A percentile compares a stretch with the other conserved stretches of the same genome.
Evolutionary conservation across 2,888 invertebrate species (phyloP).

Genomic region (Drosophila stalkeri): DNA sequence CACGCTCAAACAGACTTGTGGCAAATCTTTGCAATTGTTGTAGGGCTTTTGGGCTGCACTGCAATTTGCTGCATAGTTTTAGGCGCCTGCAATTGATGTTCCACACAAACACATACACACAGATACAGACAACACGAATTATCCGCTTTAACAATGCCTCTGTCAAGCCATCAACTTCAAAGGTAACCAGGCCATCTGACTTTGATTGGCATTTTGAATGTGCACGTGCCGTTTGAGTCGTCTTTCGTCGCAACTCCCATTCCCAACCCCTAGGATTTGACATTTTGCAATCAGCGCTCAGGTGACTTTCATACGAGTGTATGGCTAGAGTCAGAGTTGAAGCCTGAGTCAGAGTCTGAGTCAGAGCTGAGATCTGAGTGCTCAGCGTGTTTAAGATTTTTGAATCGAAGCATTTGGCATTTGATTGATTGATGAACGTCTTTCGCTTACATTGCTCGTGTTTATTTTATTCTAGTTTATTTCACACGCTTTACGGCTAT

Average conservation of each 20-base stretch:
- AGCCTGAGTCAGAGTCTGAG: neutral
- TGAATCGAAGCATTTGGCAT: conserved; percentile 52
- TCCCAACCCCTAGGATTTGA: conserved; percentile 24
- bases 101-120: neutral
- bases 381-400: conserved; percentile 51
- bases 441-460: conserved; percentile 13
- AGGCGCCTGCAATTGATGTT: conserved; percentile 30
- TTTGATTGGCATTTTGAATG: conserved; percentile 59
- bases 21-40: conserved; percentile 46
- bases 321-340: neutral
- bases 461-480: conserved; percentile 7
- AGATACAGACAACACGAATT: conserved; percentile 10
- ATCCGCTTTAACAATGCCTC: conserved; percentile 14
- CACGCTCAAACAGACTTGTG: conserved; percentile 11
- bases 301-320: conserved; percentile 27
- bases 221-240: conserved; percentile 42
- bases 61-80: conserved; percentile 43
- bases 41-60: conserved; percentile 8
- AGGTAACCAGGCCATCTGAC: conserved; percentile 30
- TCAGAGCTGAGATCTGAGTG: conserved; percentile 26
- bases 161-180: conserved; percentile 30
- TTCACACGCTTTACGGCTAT: conserved; percentile 37
- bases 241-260: neutral
- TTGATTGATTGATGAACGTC: conserved; percentile 68
- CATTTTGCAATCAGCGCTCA: conserved; percentile 59